phyloP scores from a whole-genome alignment of 1,140 invertebrate species.

The Tetramorium alpestre region DNA sequence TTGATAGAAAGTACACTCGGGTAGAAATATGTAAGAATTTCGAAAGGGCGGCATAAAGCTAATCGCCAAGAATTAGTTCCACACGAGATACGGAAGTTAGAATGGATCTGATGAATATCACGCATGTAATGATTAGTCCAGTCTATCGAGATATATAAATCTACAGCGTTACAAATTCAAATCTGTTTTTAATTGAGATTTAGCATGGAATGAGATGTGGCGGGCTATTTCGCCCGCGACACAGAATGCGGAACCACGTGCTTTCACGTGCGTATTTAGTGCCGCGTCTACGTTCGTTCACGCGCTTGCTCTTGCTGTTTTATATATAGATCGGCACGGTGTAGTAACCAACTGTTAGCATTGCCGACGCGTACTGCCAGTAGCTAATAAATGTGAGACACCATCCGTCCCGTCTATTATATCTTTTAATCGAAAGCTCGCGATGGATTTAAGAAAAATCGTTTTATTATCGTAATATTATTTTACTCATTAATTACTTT shows the following conservation, averaged over 20 bases:
- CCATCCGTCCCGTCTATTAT: neutral
- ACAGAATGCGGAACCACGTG: conserved; percentile 61
- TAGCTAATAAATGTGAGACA: conserved; percentile 23
- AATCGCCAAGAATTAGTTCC: conserved; percentile 18
- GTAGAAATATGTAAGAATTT: neutral
- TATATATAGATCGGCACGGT: conserved; percentile 43
- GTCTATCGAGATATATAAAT: conserved; percentile 6
- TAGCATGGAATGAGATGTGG: conserved; percentile 27
- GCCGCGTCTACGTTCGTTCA: conserved; percentile 23
- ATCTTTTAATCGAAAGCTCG: neutral
- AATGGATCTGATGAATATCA: conserved; percentile 32
- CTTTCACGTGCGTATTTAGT: conserved; percentile 25
- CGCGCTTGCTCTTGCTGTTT: conserved; percentile 25
- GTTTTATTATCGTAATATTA: neutral
- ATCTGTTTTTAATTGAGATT: conserved; percentile 57
- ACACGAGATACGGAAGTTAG: neutral
- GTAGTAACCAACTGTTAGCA: conserved; percentile 50
- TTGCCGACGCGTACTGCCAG: neutral
- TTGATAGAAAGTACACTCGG: too few relatives aligned
- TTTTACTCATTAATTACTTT: conserved; percentile 2
- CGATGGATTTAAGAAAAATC: neutral
- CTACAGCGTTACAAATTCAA: neutral
- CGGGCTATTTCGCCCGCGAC: conserved; percentile 29
- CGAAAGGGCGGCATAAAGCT: neutral
- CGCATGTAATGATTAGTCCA: conserved; percentile 40